These are phyloP conservation scores for Diachasmimorpha longicaudata DNA, from an alignment of 1,140 invertebrate genomes.

Conservation along the genomic window DNA sequence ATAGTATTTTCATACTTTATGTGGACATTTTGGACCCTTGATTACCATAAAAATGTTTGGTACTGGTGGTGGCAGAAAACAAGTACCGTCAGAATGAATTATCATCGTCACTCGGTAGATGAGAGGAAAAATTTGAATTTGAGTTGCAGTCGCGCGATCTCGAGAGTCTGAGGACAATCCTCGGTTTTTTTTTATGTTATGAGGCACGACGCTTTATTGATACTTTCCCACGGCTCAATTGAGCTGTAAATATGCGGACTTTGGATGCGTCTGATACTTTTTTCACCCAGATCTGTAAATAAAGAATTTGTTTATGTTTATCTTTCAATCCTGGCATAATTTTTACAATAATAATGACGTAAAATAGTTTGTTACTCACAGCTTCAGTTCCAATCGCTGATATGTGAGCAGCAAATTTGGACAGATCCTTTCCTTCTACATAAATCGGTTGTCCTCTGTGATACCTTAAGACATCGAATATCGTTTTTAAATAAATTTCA, in stretches of 20 bases:
- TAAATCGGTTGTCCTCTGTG: constrained; percentile 91
- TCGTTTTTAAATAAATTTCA: neutral
- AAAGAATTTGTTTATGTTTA: constrained; percentile 29
- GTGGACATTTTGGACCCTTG: constrained; percentile 60
- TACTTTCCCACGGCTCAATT: constrained; percentile 87
- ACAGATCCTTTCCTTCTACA: constrained; percentile 85
- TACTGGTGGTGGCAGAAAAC: constrained; percentile 65
- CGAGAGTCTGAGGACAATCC: constrained; percentile 27
- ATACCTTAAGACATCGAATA: constrained; percentile 66
- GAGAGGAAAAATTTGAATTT: constrained; percentile 18
- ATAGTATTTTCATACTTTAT: constrained; percentile 61
- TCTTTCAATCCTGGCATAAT: too few relatives aligned
- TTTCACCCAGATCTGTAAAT: constrained; percentile 86
- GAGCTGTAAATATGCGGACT: constrained; percentile 81
- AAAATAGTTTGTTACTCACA: constrained; percentile 65
- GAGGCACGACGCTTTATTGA: constrained; percentile 83
- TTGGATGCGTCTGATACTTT: constrained; percentile 81
- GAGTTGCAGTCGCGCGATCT: constrained; percentile 18
- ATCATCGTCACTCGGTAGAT: constrained; percentile 10
- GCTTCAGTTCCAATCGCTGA: constrained; percentile 87
- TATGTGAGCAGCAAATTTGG: constrained; percentile 84
- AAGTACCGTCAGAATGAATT: constrained; percentile 51
- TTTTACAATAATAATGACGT: too few relatives aligned
- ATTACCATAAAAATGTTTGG: constrained; percentile 62
- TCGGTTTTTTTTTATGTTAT: constrained; percentile 46